These are phyloP conservation scores for Eudemis profundana DNA, from an alignment of 2,888 invertebrate species.

Conservation along the genomic window DNA sequence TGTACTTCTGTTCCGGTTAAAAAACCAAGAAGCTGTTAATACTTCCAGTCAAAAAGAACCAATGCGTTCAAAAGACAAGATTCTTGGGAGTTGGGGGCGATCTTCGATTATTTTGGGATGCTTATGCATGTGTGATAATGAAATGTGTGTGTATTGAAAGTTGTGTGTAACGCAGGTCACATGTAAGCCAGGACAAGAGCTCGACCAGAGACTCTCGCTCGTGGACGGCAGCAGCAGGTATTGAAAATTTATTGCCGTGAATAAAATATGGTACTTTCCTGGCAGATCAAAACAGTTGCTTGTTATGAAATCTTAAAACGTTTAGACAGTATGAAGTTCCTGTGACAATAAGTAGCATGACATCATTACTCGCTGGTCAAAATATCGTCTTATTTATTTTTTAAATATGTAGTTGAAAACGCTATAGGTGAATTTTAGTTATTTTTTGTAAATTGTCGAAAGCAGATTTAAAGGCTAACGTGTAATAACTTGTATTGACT, in stretches of 20 bases:
- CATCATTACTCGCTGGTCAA: too few relatives aligned
- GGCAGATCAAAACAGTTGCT: too few relatives aligned
- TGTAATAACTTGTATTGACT: too few relatives aligned
- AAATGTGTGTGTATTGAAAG: conserved; percentile 43
- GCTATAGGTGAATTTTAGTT: too few relatives aligned
- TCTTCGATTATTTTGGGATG: too few relatives aligned
- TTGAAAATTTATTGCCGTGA: conserved; percentile 60
- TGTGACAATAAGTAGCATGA: too few relatives aligned
- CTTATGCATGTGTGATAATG: conserved; percentile 24
- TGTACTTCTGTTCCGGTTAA: not conserved
- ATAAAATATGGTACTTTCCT: conserved; percentile 42
- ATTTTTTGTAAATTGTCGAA: too few relatives aligned
- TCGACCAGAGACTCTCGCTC: conserved; percentile 70
- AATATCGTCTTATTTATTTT: too few relatives aligned
- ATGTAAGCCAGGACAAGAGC: conserved; percentile 79
- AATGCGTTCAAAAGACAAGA: not conserved
- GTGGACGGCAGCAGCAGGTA: conserved; percentile 75
- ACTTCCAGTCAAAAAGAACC: not conserved
- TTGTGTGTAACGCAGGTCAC: conserved; percentile 71
- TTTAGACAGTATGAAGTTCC: too few relatives aligned
- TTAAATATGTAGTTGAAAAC: too few relatives aligned
- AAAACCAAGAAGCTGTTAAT: not conserved
- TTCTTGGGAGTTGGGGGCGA: conserved; percentile 6
- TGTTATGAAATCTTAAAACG: too few relatives aligned
- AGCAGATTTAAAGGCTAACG: too few relatives aligned